A percentile compares a stretch with the other conserved stretches of the same genome.
Conservation (phyloP, 2,113 vertebrate species). For the Coreoperca whiteheadi region DNA sequence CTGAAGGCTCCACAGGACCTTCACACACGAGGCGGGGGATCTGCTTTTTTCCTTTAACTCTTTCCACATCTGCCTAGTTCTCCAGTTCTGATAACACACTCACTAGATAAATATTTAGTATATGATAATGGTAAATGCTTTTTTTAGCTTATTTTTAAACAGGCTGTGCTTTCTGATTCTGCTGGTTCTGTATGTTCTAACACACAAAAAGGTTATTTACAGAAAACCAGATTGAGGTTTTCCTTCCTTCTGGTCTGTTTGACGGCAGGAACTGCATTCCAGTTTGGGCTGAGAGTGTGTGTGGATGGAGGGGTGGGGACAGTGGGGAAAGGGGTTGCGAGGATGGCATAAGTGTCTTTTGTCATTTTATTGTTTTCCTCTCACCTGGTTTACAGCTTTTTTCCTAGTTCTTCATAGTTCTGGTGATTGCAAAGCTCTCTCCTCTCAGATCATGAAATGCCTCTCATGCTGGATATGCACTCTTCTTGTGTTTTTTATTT, state of each 20-base stretch:
- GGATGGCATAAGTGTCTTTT: conserved; percentile 25
- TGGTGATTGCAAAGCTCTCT: conserved; percentile 26
- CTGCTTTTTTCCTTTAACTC: conserved; percentile 68
- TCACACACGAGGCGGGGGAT: conserved; percentile 62
- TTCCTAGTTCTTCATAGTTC: conserved; percentile 30
- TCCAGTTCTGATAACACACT: conserved; percentile 50
- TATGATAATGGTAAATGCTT: not conserved
- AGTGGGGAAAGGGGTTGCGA: conserved; percentile 5
- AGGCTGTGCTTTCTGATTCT: conserved; percentile 5
- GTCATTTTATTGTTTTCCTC: conserved; percentile 41
- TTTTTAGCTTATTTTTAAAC: conserved; percentile 30
- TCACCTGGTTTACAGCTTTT: conserved; percentile 38
- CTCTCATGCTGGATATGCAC: conserved; percentile 24
- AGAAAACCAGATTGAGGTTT: conserved; percentile 29
- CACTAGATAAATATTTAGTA: conserved; percentile 19
- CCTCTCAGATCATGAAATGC: not conserved
- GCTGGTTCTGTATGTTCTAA: conserved; percentile 17
- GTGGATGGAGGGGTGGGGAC: conserved; percentile 26
- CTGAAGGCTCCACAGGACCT: conserved; percentile 78
- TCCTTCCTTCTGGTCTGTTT: conserved; percentile 33
- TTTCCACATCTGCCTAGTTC: conserved; percentile 62
- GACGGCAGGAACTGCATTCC: conserved; percentile 44
- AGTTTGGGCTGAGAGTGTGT: conserved; percentile 27
- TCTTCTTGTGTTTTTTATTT: conserved; percentile 33
- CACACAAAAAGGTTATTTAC: conserved; percentile 14